phyloP scores from a whole-genome alignment of 2,888 invertebrate species.

The Drosophila sordidula region DNA sequence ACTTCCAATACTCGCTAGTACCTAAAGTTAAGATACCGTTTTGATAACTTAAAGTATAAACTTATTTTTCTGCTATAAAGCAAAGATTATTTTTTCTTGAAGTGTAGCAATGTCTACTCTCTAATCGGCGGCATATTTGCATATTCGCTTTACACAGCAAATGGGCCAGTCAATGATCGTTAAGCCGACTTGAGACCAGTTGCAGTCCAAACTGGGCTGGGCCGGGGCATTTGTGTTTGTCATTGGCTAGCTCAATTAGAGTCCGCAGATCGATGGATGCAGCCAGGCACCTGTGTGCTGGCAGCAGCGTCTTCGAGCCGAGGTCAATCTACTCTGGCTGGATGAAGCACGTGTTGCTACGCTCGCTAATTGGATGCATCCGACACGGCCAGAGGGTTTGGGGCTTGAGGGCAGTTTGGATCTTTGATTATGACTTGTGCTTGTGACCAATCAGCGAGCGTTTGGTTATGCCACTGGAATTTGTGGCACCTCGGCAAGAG shows the following conservation, averaged over 20 bases:
- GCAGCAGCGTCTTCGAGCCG: conserved; percentile 7
- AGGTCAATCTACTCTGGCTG: conserved; percentile 55
- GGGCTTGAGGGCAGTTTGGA: conserved; percentile 3
- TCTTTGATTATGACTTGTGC: conserved; percentile 69
- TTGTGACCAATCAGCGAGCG: conserved; percentile 72
- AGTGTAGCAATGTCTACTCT: conserved; percentile 40
- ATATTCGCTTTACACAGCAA: conserved; percentile 76
- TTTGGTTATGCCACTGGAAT: conserved; percentile 61
- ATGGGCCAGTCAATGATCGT: conserved; percentile 77
- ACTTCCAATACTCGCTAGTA: no score
- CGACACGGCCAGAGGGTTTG: conserved; percentile 58
- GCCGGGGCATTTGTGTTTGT: conserved; percentile 70
- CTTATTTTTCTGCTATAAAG: no score
- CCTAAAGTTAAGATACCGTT: no score
- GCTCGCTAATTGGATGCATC: conserved; percentile 69
- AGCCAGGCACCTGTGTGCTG: conserved; percentile 53
- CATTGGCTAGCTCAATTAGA: conserved; percentile 72
- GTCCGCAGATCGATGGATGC: conserved; percentile 56
- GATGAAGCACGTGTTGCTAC: conserved; percentile 58
- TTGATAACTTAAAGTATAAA: no score
- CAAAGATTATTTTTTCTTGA: conserved; percentile 1
- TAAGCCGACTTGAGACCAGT: conserved; percentile 67
- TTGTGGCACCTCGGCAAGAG: conserved; percentile 45
- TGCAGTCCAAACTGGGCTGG: conserved; percentile 44
- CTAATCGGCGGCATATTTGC: conserved; percentile 80